phyloP scores from a whole-genome alignment of 92 coral and sea anemone genomes.

The Palythoa grandis region DNA sequence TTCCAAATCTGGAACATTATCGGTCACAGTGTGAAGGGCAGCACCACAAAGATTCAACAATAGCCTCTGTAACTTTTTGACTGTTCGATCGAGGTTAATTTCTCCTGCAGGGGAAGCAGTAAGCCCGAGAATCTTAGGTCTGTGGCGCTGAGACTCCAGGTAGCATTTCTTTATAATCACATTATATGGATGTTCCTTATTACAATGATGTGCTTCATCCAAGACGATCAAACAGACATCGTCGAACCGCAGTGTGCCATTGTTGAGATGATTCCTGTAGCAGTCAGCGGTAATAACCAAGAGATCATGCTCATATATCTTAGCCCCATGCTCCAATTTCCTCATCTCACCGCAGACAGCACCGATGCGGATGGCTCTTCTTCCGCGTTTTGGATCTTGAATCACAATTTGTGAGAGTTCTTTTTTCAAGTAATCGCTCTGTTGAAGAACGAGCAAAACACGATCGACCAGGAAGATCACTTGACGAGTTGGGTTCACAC shows the following conservation, averaged over 20 bases:
- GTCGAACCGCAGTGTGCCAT: constrained; percentile 87
- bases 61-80: constrained; percentile 74
- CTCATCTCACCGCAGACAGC: constrained; percentile 96
- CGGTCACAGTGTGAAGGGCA: constrained; percentile 67
- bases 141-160: constrained; percentile 55
- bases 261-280: constrained; percentile 83
- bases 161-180: constrained; percentile 90
- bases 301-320: constrained; percentile 85
- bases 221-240: constrained; percentile 86
- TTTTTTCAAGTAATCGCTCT: constrained; percentile 74
- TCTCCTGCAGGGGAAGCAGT: constrained; percentile 93
- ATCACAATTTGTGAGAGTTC: constrained; percentile 68
- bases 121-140: constrained; percentile 89
- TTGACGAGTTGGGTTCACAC: constrained; percentile 87
- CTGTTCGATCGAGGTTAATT: constrained; percentile 76
- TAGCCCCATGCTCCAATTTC: constrained; percentile 77
- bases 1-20: constrained; percentile 58
- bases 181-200: constrained; percentile 91
- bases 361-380: constrained; percentile 78
- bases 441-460: constrained; percentile 85
- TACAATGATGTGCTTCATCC: constrained; percentile 89
- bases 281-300: constrained; percentile 91
- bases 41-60: constrained; percentile 81
- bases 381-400: constrained; percentile 41
- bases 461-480: constrained; percentile 90